Conservation (phyloP, 2,113 vertebrate species). For the Prochilodus magdalenae region DNA sequence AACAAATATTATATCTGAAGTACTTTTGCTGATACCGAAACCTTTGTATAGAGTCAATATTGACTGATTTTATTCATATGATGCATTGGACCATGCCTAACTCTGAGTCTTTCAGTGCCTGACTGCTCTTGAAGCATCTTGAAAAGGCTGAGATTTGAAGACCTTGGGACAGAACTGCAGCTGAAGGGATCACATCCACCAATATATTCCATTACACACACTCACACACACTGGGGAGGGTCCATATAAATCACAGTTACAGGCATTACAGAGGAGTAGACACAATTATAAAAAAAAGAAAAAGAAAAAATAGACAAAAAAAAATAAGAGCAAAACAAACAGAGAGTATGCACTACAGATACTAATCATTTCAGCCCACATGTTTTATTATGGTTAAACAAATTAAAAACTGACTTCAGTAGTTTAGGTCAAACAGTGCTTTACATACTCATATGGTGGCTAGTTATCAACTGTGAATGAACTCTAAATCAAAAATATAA, state of each 20-base stretch:
- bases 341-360: no score
- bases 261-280: slow-evolving; percentile 1
- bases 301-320: background rate
- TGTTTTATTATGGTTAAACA: no score
- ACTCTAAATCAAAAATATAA: background rate
- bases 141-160: background rate
- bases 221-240: slow-evolving; percentile 26
- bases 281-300: background rate
- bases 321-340: no score
- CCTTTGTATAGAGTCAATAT: background rate
- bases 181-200: slow-evolving; percentile 2
- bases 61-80: slow-evolving; percentile 34
- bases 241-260: slow-evolving; percentile 26
- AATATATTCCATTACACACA: background rate
- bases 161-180: background rate
- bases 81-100: slow-evolving; percentile 38
- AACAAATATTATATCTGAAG: no score
- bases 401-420: no score
- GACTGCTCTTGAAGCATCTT: slow-evolving; percentile 50
- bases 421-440: no score
- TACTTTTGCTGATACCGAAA: background rate
- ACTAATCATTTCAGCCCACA: no score
- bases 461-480: no score
- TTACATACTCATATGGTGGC: no score
- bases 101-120: slow-evolving; percentile 44